Base-by-base conservation (phyloP, 1,140 invertebrate species). In the Dendroctonus valens region DNA sequence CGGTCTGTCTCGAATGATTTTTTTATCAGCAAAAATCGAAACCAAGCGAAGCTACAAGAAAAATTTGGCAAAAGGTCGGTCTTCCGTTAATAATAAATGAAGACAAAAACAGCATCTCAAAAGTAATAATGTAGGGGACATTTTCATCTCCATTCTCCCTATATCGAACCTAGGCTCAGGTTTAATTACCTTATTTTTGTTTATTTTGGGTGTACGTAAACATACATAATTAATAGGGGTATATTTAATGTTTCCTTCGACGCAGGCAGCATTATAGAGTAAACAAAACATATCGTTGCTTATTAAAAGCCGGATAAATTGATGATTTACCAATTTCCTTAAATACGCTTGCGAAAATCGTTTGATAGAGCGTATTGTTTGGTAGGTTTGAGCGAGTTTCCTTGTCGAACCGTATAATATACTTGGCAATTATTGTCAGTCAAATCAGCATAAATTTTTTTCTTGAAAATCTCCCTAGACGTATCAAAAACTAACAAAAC, bases 111-210 rank as follows among this genome's bases (percentile, higher is more conserved):
- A 39, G 11, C 41, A 15, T 38, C 41, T 55, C 11, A 55, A 38
- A 39, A 55, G 39, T 55, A 55, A 55, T 55, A 55, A 55, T 55
- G 41, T 8, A 9, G 39, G 5, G 11, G 39, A 15, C 53, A 38
- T 58, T 58, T 58, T 38, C 12, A 44, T 11, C 46, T 58, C 55
- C 37, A 40, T 12, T 46, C 42, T 51, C 37, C 7, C 46, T 9
- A 44, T 11, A 37, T 12, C 46, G 12, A 58, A 58, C 41, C 55
- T 37, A 37, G 14, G 55, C 55, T 58, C 15, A 46, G 41, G 55
- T 58, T 58, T 58, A 58, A 58, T 58, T 58, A 58, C 41, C 55
- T 58, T 44, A 58, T 58, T 58, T 58, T 58, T 46, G 55, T 58
- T 58, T 41, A 46, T 42, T 44, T 58, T 58, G 11, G 7, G n/a